Evolutionary conservation across 92 coral and sea anemone species (phyloP), one percentile per base, ranked within the genome.

Genomic region (Umimayanthus chanpuru): DNA sequence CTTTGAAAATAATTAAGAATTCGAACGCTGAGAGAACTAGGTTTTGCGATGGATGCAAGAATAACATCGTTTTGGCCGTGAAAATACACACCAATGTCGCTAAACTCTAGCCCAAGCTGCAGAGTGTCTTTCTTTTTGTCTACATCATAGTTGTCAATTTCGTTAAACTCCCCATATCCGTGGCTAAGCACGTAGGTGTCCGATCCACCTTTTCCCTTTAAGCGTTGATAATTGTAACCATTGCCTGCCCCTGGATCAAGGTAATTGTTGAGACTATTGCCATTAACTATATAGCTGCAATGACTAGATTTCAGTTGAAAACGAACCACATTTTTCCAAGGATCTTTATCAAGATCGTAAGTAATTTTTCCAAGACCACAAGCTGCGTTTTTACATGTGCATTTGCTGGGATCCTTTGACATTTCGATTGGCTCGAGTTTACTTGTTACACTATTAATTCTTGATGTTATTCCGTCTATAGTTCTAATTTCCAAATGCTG

Each of bases 181-280:
- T 84, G 87, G 23, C 82, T 79, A 0, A 91, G 44, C 2, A 91
- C 94, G 73, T 91, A 91, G 6, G 91, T 88, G 81, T 91, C 94
- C n/a, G 92, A 86, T 14, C 94, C 92, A 53, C 79, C 50, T 9
- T 80, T 71, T 16, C 94, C 94, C 5, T 71, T 73, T 73, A 92
- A 84, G 56, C 70, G 32, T 23, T 92, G 94, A 20, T 79, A 83
- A 28, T 80, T 88, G 61, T 75, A 88, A 75, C 86, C 94, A 80
- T 88, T 91, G 38, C 92, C 88, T 64, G 94, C 50, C 9, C 94
- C 94, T 18, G 94, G 92, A 49, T 92, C 92, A 26, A 92, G 82
- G 86, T 92, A 92, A 50, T 92, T 92, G 77, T 89, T 92, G 2
- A 92, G 87, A 29, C 61, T 72, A 43, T 92, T 92, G 0, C 92